phyloP scores from a whole-genome alignment of 2,113 vertebrate genomes.

The Pseudolaguvia tuberculata region DNA sequence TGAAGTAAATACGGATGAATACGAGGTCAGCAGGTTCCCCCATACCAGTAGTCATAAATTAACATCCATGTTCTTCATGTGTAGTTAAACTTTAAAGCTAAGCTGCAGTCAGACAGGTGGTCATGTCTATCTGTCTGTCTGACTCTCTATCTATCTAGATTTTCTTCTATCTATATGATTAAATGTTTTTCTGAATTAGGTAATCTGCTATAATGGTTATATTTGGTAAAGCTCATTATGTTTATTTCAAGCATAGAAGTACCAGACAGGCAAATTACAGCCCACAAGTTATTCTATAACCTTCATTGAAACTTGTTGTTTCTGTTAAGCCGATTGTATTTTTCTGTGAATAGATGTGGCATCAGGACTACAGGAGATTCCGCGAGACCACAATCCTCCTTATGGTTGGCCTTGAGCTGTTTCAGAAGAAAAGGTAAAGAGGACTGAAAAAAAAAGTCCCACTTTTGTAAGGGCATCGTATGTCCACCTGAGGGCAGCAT shows the following conservation, averaged over 20 bases:
- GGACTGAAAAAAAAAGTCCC: background rate
- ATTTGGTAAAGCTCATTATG: background rate
- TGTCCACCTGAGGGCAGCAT: constrained; percentile 62
- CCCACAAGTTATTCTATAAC: too few relatives aligned
- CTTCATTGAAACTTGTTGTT: background rate
- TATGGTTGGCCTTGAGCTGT: constrained; percentile 90
- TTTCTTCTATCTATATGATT: background rate
- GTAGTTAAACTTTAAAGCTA: background rate
- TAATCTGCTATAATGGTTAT: background rate
- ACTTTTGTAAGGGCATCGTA: background rate
- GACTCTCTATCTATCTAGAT: background rate
- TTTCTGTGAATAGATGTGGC: constrained; percentile 79
- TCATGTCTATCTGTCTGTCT: background rate
- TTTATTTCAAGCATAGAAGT: background rate
- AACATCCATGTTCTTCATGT: background rate
- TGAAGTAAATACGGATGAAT: constrained; percentile 93
- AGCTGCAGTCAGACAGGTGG: too few relatives aligned
- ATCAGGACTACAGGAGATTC: constrained; percentile 89
- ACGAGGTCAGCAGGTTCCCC: constrained; percentile 75
- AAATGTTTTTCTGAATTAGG: too few relatives aligned
- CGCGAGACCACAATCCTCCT: constrained; percentile 88
- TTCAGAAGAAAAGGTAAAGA: constrained; percentile 81
- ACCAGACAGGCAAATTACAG: background rate
- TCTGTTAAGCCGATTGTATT: constrained; percentile 23
- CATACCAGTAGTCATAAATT: background rate